Evolutionary conservation across 64 coral and sea anemone species (phyloP).

Genomic region (Stichodactyla mertensii): DNA sequence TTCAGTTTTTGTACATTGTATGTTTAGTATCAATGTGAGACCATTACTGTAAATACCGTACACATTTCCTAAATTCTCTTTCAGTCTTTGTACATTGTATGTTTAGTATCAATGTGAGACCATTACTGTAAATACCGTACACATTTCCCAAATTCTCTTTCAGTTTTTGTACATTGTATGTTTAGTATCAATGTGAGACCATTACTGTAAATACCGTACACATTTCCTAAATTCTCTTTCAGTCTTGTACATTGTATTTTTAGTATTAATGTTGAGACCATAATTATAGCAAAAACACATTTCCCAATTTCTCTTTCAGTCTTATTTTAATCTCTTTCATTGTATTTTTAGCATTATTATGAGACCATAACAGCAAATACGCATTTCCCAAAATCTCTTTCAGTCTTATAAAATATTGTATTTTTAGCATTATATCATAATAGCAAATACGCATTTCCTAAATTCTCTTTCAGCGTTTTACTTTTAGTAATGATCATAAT

Average conservation of each 20-base stretch:
- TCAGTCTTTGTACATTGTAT: not conserved
- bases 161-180: not conserved
- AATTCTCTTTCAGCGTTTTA: not conserved
- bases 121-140: too few species aligned
- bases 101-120: not conserved
- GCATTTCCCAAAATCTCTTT: not conserved
- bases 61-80: not conserved
- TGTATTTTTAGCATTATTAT: not conserved
- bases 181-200: not conserved
- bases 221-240: not conserved
- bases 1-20: not conserved
- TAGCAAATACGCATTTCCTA: not conserved
- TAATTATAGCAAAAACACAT: not conserved
- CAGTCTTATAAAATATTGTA: not conserved
- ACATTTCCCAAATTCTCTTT: not conserved
- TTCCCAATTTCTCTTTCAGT: not conserved
- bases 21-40: not conserved
- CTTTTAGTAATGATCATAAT: not conserved
- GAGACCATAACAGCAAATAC: not conserved
- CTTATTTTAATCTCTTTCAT: not conserved
- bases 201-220: not conserved
- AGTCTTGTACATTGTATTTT: not conserved
- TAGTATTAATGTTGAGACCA: not conserved
- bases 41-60: too few species aligned
- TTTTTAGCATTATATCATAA: not conserved